A percentile compares a stretch with the other conserved stretches of the same genome.
Evolutionary conservation across 1,140 invertebrate genomes (phyloP).

Genomic region (Ips typographus): DNA sequence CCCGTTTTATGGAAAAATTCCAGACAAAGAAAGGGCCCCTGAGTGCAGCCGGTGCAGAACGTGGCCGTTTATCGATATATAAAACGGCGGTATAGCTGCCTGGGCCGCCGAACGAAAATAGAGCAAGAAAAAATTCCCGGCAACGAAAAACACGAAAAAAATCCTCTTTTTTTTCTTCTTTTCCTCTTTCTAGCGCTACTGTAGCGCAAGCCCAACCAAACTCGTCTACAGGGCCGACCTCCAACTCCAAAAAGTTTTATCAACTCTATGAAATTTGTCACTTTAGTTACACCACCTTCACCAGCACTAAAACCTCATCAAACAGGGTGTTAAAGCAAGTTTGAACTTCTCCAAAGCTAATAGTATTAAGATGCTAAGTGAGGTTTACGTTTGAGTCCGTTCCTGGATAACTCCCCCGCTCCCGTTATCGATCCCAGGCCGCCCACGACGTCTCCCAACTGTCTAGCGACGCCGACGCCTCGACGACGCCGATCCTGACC

Average conservation of each 20-base stretch:
- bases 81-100: conserved; percentile 33
- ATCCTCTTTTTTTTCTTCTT: conserved; percentile 34
- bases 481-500: conserved; percentile 35
- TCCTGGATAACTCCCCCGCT: conserved; percentile 11
- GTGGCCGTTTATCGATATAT: conserved; percentile 38
- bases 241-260: no score
- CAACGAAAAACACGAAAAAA: conserved; percentile 40
- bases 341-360: no score
- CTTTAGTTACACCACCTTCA: no score
- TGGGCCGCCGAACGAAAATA: conserved; percentile 35
- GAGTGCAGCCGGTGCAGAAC: conserved; percentile 30
- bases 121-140: conserved; percentile 36
- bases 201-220: conserved; percentile 24
- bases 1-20: conserved; percentile 21
- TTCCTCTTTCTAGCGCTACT: conserved; percentile 10
- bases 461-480: conserved; percentile 31
- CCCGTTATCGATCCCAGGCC: conserved; percentile 25
- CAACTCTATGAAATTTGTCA: no score
- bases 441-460: conserved; percentile 31
- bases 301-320: no score
- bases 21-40: conserved; percentile 25
- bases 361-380: no score
- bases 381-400: neutral
- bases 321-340: no score
- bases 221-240: conserved; percentile 9